Conservation (phyloP, 2,797 vertebrate species). For the Hyperoplus immaculatus region DNA sequence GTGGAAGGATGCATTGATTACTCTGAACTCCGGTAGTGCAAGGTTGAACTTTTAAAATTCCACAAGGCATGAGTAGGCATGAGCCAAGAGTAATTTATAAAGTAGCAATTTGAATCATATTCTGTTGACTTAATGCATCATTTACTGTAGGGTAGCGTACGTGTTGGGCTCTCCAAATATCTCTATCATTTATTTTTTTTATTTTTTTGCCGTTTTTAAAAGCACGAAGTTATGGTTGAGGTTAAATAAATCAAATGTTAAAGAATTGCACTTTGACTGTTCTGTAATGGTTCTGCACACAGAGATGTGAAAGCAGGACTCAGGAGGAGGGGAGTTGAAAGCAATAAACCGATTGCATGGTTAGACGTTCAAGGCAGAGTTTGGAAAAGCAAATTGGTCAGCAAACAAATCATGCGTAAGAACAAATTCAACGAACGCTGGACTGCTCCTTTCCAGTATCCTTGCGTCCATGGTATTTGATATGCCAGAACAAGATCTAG, state of each 20-base stretch:
- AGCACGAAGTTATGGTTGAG: too few relatives aligned
- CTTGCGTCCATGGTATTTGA: too few relatives aligned
- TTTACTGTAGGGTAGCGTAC: not conserved
- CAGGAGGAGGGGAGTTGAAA: slow-evolving; percentile 19
- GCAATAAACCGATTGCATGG: slow-evolving; percentile 10
- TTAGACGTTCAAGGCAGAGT: slow-evolving; percentile 33
- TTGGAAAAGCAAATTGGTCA: slow-evolving; percentile 32
- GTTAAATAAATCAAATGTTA: too few relatives aligned
- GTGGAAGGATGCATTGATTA: slow-evolving; percentile 35
- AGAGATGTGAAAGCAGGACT: slow-evolving; percentile 15
- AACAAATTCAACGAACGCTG: not conserved
- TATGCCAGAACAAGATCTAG: too few relatives aligned
- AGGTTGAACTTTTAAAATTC: slow-evolving; percentile 31
- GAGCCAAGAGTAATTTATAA: slow-evolving; percentile 12
- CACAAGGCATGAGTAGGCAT: slow-evolving; percentile 2
- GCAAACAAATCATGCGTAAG: slow-evolving; percentile 10
- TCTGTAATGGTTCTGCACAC: not conserved
- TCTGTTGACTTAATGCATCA: not conserved
- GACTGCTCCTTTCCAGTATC: not conserved
- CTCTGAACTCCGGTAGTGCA: slow-evolving; percentile 9
- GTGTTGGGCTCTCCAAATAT: not conserved
- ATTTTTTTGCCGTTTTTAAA: not conserved
- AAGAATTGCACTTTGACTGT: too few relatives aligned
- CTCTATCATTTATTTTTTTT: not conserved
- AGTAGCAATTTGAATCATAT: slow-evolving; percentile 26